Evolutionary conservation across 2,113 vertebrate species (phyloP).

Genomic region (Drymodes brunneopygia): DNA sequence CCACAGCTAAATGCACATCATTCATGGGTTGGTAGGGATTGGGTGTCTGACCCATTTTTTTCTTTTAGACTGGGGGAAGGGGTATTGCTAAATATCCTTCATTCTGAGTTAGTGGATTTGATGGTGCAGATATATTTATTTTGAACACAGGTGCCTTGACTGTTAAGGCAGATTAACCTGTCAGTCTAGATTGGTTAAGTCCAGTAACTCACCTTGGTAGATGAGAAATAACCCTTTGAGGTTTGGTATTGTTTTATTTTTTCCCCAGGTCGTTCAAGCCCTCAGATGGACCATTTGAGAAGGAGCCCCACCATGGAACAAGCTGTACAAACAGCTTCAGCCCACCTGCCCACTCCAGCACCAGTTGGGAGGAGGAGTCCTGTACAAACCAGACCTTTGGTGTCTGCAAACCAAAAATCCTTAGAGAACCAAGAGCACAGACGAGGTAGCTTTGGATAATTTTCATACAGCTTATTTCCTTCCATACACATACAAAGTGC

Average conservation of each 20-base stretch:
- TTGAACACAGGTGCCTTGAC: background rate
- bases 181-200: conserved; percentile 29
- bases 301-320: conserved; percentile 85
- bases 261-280: conserved; percentile 81
- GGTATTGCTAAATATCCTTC: conserved; percentile 11
- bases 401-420: conserved; percentile 80
- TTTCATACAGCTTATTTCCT: background rate
- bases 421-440: conserved; percentile 86
- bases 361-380: conserved; percentile 83
- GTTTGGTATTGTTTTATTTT: background rate
- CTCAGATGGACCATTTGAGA: conserved; percentile 80
- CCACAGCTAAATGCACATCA: background rate
- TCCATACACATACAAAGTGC: background rate
- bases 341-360: conserved; percentile 72
- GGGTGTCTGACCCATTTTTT: background rate
- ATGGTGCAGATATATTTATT: conserved; percentile 21
- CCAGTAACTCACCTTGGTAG: background rate
- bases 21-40: background rate
- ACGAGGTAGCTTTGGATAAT: conserved; percentile 74
- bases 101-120: conserved; percentile 47
- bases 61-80: background rate
- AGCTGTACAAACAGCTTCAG: conserved; percentile 78
- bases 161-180: background rate
- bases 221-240: conserved; percentile 27
- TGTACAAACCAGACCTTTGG: conserved; percentile 71